phyloP scores from a whole-genome alignment of 2,888 invertebrate genomes.

The Tiphia femorata region DNA sequence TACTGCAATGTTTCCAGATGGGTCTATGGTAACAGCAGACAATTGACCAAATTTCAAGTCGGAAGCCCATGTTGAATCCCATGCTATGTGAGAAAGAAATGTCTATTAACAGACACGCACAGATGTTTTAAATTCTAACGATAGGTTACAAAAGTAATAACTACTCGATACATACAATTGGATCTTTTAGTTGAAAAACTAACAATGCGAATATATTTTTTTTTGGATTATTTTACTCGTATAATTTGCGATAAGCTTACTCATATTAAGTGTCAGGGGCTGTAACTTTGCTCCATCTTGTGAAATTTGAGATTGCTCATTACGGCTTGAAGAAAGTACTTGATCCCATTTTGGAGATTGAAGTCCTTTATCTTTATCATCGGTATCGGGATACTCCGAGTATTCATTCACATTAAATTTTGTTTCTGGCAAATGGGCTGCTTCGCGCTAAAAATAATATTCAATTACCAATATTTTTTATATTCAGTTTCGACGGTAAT shows the following conservation, averaged over 20 bases:
- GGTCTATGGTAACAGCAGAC: constrained; percentile 84
- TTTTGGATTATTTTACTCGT: no score
- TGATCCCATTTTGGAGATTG: constrained; percentile 33
- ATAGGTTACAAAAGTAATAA: not conserved
- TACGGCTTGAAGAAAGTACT: constrained; percentile 23
- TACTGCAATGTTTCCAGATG: constrained; percentile 79
- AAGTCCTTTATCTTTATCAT: constrained; percentile 49
- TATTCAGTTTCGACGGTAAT: no score
- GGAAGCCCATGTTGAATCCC: constrained; percentile 52
- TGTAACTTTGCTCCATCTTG: no score
- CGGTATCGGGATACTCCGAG: constrained; percentile 48
- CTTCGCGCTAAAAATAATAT: constrained; percentile 16
- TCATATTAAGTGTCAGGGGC: no score
- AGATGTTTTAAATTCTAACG: not conserved
- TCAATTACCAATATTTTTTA: not conserved
- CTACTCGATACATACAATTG: no score
- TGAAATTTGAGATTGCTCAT: constrained; percentile 14
- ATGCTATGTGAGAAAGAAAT: constrained; percentile 37
- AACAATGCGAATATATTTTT: no score
- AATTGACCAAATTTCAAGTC: constrained; percentile 78
- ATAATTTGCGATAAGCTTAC: no score
- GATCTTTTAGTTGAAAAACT: no score
- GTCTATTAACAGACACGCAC: not conserved
- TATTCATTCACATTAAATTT: constrained; percentile 50
- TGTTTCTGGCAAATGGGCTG: constrained; percentile 35